These are phyloP conservation scores for Trichogramma dendrolimi DNA, from an alignment of 2,888 invertebrate species.

Conservation along the genomic window DNA sequence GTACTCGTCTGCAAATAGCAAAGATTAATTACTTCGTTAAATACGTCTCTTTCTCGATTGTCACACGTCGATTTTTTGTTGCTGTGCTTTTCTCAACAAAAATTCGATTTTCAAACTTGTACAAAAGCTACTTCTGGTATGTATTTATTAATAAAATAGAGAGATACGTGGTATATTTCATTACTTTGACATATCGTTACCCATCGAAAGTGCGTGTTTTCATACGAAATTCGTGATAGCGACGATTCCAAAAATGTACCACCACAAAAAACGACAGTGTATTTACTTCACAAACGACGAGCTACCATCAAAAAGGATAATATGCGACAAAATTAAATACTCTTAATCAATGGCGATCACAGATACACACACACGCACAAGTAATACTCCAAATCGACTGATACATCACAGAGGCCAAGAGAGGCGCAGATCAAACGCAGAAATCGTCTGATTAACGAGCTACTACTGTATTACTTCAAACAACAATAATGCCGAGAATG, in stretches of 20 bases:
- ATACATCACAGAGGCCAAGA: neutral
- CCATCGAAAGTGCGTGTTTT: too few species aligned
- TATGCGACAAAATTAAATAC: neutral
- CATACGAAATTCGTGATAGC: too few species aligned
- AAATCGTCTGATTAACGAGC: neutral
- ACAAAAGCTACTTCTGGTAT: too few species aligned
- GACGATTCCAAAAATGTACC: too few species aligned
- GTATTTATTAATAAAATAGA: too few species aligned
- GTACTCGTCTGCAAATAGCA: slow-evolving; percentile 57
- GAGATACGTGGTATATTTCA: slow-evolving; percentile 22
- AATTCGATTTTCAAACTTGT: too few species aligned
- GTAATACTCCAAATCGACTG: neutral
- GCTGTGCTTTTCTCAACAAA: too few species aligned
- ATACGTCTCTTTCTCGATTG: neutral
- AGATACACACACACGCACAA: neutral
- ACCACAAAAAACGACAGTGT: neutral
- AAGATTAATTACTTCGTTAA: slow-evolving; percentile 30
- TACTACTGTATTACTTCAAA: neutral
- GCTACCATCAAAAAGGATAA: neutral
- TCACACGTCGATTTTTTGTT: too few species aligned
- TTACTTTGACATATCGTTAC: neutral
- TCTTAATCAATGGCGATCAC: neutral
- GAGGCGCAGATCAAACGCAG: neutral
- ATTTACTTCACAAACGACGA: neutral
- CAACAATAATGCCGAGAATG: neutral